phyloP scores from a whole-genome alignment of 2,888 invertebrate species.

The Arenicola marina region DNA sequence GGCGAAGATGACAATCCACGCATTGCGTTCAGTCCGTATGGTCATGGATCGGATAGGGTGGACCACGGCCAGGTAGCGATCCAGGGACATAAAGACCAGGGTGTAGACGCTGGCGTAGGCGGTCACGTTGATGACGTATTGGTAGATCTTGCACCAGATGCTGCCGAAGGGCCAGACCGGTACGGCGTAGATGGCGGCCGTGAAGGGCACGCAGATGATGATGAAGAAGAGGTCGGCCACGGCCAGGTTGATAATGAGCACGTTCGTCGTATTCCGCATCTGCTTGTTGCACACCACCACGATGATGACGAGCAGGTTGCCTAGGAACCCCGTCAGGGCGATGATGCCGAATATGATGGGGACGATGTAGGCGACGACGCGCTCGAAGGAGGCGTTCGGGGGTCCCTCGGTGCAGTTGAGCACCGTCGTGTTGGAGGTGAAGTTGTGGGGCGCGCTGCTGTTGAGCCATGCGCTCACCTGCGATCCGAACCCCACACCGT shows the following conservation, averaged over 20 bases:
- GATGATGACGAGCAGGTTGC: constrained; percentile 85
- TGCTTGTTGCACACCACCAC: constrained; percentile 86
- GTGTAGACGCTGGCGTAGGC: constrained; percentile 94
- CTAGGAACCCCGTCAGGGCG: constrained; percentile 83
- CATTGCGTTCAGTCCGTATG: constrained; percentile 17
- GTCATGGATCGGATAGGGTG: constrained; percentile 85
- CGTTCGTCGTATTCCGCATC: constrained; percentile 91
- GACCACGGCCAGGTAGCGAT: constrained; percentile 88
- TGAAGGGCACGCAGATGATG: constrained; percentile 91
- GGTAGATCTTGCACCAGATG: constrained; percentile 86
- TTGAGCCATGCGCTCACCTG: too few species aligned
- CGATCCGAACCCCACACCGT: too few species aligned
- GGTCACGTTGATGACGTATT: constrained; percentile 88
- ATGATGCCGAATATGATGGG: constrained; percentile 80
- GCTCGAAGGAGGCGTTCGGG: too few species aligned
- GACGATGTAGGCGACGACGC: constrained; percentile 46
- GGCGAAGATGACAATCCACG: constrained; percentile 6
- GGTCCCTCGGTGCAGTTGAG: too few species aligned
- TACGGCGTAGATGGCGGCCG: constrained; percentile 85
- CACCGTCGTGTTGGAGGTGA: too few species aligned
- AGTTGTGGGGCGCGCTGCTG: too few species aligned
- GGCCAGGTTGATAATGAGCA: constrained; percentile 87
- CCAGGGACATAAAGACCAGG: constrained; percentile 89
- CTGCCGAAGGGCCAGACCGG: constrained; percentile 90
- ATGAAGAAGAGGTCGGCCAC: constrained; percentile 89